Conservation (phyloP, 1,140 invertebrate genomes). For the Drosophila kanapiae region DNA sequence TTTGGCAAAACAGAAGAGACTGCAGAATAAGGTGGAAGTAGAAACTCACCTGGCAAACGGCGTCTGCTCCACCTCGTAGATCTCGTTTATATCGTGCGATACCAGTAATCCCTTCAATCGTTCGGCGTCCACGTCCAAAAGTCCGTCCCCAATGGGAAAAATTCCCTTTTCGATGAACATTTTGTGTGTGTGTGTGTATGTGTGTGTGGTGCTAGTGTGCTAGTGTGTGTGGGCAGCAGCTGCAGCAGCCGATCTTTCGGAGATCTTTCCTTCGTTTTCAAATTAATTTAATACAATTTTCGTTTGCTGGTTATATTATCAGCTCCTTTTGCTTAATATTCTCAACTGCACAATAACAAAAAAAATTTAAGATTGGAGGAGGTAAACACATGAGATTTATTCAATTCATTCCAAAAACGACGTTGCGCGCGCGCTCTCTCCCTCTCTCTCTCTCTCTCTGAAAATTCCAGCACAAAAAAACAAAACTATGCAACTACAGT, state of each 20-base stretch:
- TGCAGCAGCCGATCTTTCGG: conserved; percentile 16
- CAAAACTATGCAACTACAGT: conserved; percentile 52
- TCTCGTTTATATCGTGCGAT: conserved; percentile 88
- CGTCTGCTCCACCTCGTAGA: conserved; percentile 89
- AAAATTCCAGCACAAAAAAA: conserved; percentile 52
- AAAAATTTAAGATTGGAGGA: conserved; percentile 26
- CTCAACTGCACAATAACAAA: conserved; percentile 47
- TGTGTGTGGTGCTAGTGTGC: conserved; percentile 14
- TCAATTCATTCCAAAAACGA: conserved; percentile 23
- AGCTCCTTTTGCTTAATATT: conserved; percentile 23
- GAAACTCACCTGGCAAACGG: conserved; percentile 89
- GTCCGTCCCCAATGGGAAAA: conserved; percentile 87
- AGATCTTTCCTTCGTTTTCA: conserved; percentile 38
- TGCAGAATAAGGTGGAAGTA: conserved; percentile 19
- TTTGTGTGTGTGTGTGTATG: conserved; percentile 48
- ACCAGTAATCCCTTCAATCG: conserved; percentile 87
- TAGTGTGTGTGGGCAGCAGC: conserved; percentile 23
- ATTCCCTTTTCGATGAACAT: conserved; percentile 85
- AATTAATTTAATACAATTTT: conserved; percentile 38
- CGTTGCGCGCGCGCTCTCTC: conserved; percentile 59
- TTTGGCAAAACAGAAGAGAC: conserved; percentile 37
- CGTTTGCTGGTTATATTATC: conserved; percentile 42
- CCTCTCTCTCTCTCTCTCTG: conserved; percentile 30
- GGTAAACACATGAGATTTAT: conserved; percentile 31
- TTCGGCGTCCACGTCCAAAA: conserved; percentile 88